phyloP scores from a whole-genome alignment of 2,113 vertebrate species.

The Furnarius figulus region DNA sequence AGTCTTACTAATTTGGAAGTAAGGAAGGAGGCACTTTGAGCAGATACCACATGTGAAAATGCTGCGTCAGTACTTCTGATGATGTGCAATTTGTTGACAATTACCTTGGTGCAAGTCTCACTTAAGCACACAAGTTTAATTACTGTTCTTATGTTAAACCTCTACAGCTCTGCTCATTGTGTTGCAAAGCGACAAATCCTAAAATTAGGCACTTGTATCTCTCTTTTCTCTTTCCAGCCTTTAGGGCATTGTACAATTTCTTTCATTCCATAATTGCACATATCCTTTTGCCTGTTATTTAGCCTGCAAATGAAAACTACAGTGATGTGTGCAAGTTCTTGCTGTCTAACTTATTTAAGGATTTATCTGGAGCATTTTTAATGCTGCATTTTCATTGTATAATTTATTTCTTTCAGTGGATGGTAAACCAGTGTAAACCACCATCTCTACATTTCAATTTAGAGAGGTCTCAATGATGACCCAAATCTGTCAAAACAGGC shows the following conservation, averaged over 20 bases:
- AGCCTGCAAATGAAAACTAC: neutral
- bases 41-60: neutral
- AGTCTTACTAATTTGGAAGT: neutral
- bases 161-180: constrained; percentile 10
- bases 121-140: constrained; percentile 23
- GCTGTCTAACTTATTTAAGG: constrained; percentile 29
- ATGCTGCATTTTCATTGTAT: neutral
- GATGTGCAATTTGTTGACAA: constrained; percentile 43
- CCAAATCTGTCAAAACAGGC: constrained; percentile 43
- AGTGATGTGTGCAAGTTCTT: neutral
- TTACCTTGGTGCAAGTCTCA: neutral
- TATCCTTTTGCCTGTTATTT: constrained; percentile 11
- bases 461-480: constrained; percentile 3
- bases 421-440: neutral
- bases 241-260: constrained; percentile 17
- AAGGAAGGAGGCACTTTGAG: neutral
- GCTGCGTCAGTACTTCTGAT: neutral
- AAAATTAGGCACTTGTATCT: constrained; percentile 34
- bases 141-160: constrained; percentile 16
- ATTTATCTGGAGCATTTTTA: neutral
- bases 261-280: constrained; percentile 49
- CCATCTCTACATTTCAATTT: neutral
- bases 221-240: constrained; percentile 27
- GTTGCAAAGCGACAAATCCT: neutral
- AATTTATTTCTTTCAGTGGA: neutral